These are phyloP conservation scores for Scomber scombrus DNA, from an alignment of 2,113 vertebrate species.

Conservation along the genomic window DNA sequence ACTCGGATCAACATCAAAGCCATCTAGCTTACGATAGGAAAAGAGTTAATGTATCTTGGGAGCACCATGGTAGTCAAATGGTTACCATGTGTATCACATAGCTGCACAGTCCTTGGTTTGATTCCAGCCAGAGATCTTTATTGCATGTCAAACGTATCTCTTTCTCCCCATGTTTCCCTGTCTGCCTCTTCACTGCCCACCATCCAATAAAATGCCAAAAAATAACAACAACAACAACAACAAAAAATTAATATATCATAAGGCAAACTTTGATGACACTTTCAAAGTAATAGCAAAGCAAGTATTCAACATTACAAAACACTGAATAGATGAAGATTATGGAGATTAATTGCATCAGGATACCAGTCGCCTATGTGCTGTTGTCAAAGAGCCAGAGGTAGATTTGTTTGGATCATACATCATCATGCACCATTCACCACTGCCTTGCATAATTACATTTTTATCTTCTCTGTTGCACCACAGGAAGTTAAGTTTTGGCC, in stretches of 20 bases:
- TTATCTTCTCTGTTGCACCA: slow-evolving; percentile 37
- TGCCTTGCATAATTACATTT: slow-evolving; percentile 52
- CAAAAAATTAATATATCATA: background rate
- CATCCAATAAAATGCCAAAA: too few species aligned
- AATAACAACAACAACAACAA: too few species aligned
- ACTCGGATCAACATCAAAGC: background rate
- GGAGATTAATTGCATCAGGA: slow-evolving; percentile 72
- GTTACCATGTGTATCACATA: too few species aligned
- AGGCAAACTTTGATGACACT: slow-evolving; percentile 37
- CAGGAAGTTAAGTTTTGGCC: slow-evolving; percentile 52
- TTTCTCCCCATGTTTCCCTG: too few species aligned
- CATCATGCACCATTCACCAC: slow-evolving; percentile 53
- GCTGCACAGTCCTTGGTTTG: too few species aligned
- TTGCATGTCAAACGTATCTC: too few species aligned
- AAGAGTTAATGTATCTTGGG: background rate
- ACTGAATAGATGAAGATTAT: slow-evolving; percentile 53
- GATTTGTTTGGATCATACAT: slow-evolving; percentile 73
- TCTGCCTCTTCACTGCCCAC: too few species aligned
- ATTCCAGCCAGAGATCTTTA: too few species aligned
- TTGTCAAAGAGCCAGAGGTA: slow-evolving; percentile 47
- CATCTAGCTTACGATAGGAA: background rate
- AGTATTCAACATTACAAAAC: slow-evolving; percentile 50
- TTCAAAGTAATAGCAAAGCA: slow-evolving; percentile 36
- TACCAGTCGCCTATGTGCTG: slow-evolving; percentile 34
- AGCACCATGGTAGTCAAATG: too few species aligned